Evolutionary conservation across 1,140 invertebrate genomes (phyloP), one percentile per base, ranked within the genome.

Genomic region (Epicauta chinensis): DNA sequence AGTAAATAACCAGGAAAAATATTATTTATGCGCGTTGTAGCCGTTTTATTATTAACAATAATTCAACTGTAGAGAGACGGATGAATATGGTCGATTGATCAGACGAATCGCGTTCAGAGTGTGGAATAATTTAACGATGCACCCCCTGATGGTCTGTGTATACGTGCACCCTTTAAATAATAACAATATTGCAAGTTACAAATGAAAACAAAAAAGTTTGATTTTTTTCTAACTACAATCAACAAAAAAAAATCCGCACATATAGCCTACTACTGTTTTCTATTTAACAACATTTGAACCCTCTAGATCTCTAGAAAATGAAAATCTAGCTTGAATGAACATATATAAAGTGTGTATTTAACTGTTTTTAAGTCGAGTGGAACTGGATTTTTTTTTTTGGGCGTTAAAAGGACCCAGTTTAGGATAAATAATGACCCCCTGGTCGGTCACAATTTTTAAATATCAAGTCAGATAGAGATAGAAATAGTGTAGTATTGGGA

Each of bases 401-500:
- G 48, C 38, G 32, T 67, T 63, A 68, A 23, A 68, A 67, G 58
- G 66, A 62, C 52, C 57, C 65, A 68, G 66, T 67, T 67, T 67
- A 67, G 63, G 65, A 68, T 65, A 68, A 68, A 60, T 68, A 68
- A 68, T 68, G 65, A 55, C 53, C 46, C 50, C 66, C 65, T 57
- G 63, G 23, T n/a, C n/a, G n/a, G n/a, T n/a, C 23, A 2, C 23
- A 7, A 23, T 23, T 23, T 7, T 23, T 23, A 23, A 23, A 23
- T 23, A 23, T 59, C 56, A 44, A 38, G 58, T 47, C 56, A 40
- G 50, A 40, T 53, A 39, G 23, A 23, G 23, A 23, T 23, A 23
- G 23, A 23, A 35, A 45, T 36, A 42, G 30, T 59, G 53, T 55
- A 56, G 63, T 60, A 63, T 58, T 61, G 58, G 55, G 58, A 49